Base-by-base conservation (phyloP, 2,888 invertebrate genomes). In the Neuroscelio doddi region DNA sequence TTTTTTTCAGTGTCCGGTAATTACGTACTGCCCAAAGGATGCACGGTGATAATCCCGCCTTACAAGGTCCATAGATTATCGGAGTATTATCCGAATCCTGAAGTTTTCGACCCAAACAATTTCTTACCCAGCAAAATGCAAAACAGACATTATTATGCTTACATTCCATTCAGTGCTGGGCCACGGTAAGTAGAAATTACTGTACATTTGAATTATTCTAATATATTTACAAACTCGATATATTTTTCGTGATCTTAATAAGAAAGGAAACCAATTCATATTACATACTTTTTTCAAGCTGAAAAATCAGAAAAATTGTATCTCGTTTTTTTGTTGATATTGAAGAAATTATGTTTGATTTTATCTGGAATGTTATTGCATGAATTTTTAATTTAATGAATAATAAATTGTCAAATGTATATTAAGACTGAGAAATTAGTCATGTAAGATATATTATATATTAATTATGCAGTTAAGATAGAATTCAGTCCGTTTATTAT, bases 91-190 rank as follows among this genome's bases (percentile, higher is more conserved):
- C 90, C 92, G 5, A 91, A 95, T 83, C 92, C 95, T 0, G 86
- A 90, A 36, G 87, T 86, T 66, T 95, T 93, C 80, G 88, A 95
- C 85, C 95, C 95, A 1, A 94, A 95, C 82, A 92, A 94, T 80
- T 95, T 95, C 87, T 86, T 94, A 67, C 92, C 93, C 0, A 94
- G 95, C 78, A 90, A 88, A 69, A 91, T 90, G 64, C 90, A 91
- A 44, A 89, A 90, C 73, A 89, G 95, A 62, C 93, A 94, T 78
- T 93, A 92, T 78, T 93, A 93, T 80, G 90, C 92, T 2, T 94
- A 90, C 76, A 90, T 93, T 49, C 93, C 93, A 8, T 94, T 93
- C 87, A 93, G 93, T 46, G 93, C 93, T 63, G 93, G 93, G 30
- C 93, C 93, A 3, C 89, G 93, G 80, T 77, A 47, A 36, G 61